Evolutionary conservation across 2,888 invertebrate genomes (phyloP).

Genomic region (Spodoptera picta): DNA sequence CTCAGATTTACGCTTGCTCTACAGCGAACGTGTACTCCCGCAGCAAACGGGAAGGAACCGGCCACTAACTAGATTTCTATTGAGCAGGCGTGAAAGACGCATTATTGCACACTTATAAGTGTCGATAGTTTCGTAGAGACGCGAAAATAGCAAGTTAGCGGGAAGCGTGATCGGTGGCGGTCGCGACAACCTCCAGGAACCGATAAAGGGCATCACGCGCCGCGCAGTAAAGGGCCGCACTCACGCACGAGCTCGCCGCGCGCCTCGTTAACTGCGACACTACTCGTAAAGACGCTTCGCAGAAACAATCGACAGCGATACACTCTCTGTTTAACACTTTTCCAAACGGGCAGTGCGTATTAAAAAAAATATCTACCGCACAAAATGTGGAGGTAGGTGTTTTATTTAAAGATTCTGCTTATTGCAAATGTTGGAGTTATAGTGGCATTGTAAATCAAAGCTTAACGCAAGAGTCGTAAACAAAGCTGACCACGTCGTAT

Average conservation of each 20-base stretch:
- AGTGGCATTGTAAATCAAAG: conserved; percentile 57
- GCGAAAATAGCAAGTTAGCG: conserved; percentile 84
- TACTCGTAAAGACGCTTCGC: conserved; percentile 83
- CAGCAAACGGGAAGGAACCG: conserved; percentile 42
- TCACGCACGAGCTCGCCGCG: conserved; percentile 64
- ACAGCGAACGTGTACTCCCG: conserved; percentile 35
- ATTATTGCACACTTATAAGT: conserved; percentile 71
- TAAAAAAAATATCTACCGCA: conserved; percentile 44
- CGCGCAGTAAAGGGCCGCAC: conserved; percentile 73
- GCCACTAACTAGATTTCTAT: conserved; percentile 68
- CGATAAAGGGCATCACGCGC: conserved; percentile 81
- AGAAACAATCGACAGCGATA: conserved; percentile 77
- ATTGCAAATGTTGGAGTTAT: conserved; percentile 56
- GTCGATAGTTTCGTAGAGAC: conserved; percentile 78
- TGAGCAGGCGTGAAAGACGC: conserved; percentile 75
- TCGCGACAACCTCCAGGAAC: conserved; percentile 83
- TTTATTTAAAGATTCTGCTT: conserved; percentile 59
- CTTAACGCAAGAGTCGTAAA: conserved; percentile 59
- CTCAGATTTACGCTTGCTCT: conserved; percentile 50
- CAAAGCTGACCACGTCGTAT: conserved; percentile 61
- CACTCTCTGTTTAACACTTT: conserved; percentile 55
- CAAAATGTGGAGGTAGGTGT: conserved; percentile 43
- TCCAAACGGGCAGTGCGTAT: conserved; percentile 35
- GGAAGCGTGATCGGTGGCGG: conserved; percentile 81
- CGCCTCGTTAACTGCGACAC: conserved; percentile 82